Base-by-base conservation (phyloP, 2,888 invertebrate genomes). In the Julus scandinavius region DNA sequence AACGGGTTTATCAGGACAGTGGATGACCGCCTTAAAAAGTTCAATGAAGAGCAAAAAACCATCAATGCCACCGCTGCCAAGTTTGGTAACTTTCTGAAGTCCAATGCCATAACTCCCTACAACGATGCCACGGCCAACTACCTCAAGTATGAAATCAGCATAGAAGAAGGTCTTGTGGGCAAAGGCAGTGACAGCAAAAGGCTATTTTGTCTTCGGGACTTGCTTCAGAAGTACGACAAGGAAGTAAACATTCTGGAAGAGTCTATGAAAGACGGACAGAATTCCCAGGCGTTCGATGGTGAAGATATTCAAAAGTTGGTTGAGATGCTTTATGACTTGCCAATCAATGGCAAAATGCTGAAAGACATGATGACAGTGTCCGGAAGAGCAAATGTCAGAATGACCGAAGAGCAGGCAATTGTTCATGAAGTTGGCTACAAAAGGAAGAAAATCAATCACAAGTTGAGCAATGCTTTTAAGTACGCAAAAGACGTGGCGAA, bases 81-180 rank as follows among this genome's bases (percentile, higher is more conserved):
- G 40, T 85, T 15, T 40, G 85, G 41, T 11, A 41, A 4, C 38
- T 85, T 85, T n/a, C 5, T 85, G 41, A 85, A 85, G n/a, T 17
- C 15, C 17, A 85, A 85, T 40, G 85, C 85, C 85, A 45, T 85
- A 15, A 49, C 45, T 1, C 85, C 85, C 4, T 85, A 85, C 85
- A 85, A 85, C 11, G 85, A 85, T 11, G 40, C 85, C 5, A 17
- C 40, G 17, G 85, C 17, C 17, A n/a, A 49, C n/a, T 85, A 85
- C 45, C 7, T 85, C 20, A 20, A 72, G 63, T 20, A 72, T 7
- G 20, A 20, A 20, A 72, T 72, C 63, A 1, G 63, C 0, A 20
- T 72, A 7, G 20, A 72, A 20, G 20, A 72, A 20, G 63, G 20
- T 20, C 29, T 72, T 4, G 63, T 72, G 4, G 20, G 9, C 20